Percentiles rank a stretch among this genome's conserved stretches.
These are phyloP conservation scores for Sarcophaga peregrina DNA, from an alignment of 1,140 invertebrate genomes.

Conservation along the genomic window DNA sequence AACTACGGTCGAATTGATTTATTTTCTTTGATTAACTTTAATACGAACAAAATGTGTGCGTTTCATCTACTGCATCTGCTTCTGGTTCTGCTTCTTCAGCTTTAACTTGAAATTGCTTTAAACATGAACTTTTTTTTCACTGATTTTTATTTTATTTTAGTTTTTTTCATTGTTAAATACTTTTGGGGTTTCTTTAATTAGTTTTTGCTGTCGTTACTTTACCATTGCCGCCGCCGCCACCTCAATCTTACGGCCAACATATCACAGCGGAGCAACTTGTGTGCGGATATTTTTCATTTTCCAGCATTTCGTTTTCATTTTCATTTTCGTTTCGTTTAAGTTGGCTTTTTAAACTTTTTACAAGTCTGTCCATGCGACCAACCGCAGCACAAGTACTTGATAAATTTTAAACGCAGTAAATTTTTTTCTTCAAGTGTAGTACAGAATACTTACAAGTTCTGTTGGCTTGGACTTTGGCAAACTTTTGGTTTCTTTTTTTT, in stretches of 20 bases:
- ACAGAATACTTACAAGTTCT: slow-evolving; percentile 1
- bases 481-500: not conserved
- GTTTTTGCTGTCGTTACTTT: not conserved
- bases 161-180: slow-evolving; percentile 4
- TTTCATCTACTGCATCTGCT: no score
- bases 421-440: no score
- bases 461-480: slow-evolving; percentile 4
- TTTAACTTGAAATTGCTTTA: no score
- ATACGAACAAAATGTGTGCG: not conserved
- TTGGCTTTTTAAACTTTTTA: not conserved
- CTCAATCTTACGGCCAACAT: not conserved
- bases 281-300: not conserved
- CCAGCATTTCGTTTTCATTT: no score
- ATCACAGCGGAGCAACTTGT: not conserved
- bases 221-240: not conserved
- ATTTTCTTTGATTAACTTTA: not conserved
- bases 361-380: not conserved
- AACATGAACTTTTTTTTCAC: not conserved
- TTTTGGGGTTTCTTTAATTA: slow-evolving; percentile 25
- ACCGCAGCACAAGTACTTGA: not conserved
- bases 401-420: slow-evolving; percentile 1
- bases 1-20: not conserved
- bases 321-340: slow-evolving; percentile 14
- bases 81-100: no score
- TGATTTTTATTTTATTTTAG: not conserved